phyloP scores from a whole-genome alignment of 2,797 vertebrate genomes.

The Chiroxiphia lanceolata region DNA sequence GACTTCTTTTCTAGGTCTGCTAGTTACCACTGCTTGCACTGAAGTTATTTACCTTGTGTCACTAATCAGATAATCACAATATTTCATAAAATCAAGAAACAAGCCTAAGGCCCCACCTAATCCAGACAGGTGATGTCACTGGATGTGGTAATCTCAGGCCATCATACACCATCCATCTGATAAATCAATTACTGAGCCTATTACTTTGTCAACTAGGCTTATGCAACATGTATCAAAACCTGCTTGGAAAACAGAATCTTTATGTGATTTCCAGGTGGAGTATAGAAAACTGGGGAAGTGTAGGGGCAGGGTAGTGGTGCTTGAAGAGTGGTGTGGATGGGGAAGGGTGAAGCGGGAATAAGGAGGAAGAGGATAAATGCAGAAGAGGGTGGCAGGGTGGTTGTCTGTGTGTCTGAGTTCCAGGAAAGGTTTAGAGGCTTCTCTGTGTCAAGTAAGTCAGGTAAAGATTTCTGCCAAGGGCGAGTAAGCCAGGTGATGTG shows the following conservation, averaged over 20 bases:
- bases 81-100: background rate
- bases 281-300: background rate
- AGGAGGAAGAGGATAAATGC: background rate
- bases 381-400: background rate
- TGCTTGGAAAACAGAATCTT: background rate
- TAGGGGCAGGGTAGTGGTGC: too few species aligned
- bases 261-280: background rate
- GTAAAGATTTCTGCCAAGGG: background rate
- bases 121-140: slow-evolving; percentile 49
- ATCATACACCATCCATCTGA: background rate
- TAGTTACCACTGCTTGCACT: background rate
- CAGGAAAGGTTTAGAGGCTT: background rate
- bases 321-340: too few species aligned
- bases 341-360: background rate
- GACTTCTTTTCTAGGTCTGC: background rate
- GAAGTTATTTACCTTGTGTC: slow-evolving; percentile 1
- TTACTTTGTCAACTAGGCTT: background rate
- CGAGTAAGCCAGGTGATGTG: rapidly evolving
- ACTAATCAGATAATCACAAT: background rate
- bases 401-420: background rate
- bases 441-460: background rate
- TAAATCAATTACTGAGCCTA: slow-evolving; percentile 1
- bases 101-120: background rate
- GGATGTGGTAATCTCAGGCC: slow-evolving; percentile 22
- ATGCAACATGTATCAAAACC: background rate